Conservation (phyloP, 2,113 vertebrate genomes). For the Etia nguti region DNA sequence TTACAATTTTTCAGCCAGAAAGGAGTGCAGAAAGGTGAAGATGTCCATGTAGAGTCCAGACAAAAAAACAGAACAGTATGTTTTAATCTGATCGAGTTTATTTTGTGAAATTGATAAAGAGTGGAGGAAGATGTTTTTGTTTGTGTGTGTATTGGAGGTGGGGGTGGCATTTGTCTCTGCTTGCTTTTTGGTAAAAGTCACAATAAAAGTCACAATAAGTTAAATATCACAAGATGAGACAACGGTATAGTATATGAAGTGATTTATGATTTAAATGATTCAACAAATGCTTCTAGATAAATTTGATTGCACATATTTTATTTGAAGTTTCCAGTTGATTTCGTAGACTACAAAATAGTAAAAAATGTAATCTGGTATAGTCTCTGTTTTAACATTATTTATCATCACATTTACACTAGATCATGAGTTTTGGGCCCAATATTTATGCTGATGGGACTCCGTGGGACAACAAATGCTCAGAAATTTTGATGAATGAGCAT, state of each 20-base stretch:
- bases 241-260: neutral
- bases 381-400: neutral
- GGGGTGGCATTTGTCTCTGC: too few species aligned
- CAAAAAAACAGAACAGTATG: too few species aligned
- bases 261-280: neutral
- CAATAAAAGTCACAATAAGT: too few species aligned
- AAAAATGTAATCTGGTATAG: neutral
- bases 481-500: neutral
- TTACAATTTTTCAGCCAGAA: too few species aligned
- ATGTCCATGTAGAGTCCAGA: too few species aligned
- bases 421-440: neutral
- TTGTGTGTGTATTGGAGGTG: too few species aligned
- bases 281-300: neutral
- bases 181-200: too few species aligned
- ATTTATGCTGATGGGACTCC: neutral
- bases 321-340: neutral
- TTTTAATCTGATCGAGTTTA: too few species aligned
- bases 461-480: neutral
- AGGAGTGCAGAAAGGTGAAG: too few species aligned
- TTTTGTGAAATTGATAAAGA: too few species aligned
- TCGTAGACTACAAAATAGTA: neutral
- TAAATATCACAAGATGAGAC: too few species aligned
- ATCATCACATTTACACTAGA: neutral
- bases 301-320: neutral
- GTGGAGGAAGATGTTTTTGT: too few species aligned